Percentiles rank a stretch among this genome's conserved stretches.
Evolutionary conservation across 2,888 invertebrate species (phyloP).

Genomic region (Oxytorus armatus): DNA sequence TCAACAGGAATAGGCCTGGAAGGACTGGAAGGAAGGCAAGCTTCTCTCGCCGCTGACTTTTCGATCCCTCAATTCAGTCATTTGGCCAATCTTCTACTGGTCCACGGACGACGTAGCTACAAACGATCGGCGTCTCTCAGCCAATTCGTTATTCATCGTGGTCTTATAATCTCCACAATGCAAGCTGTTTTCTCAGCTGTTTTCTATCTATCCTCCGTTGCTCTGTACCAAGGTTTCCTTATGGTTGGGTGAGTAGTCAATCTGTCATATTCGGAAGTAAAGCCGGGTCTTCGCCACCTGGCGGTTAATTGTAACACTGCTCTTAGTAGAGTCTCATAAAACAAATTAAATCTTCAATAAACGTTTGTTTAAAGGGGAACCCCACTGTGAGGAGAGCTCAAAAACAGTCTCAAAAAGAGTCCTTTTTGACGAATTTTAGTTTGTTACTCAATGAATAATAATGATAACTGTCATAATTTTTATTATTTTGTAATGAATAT

Average conservation of each 20-base stretch:
- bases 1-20: constrained; percentile 92
- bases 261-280: too few species aligned
- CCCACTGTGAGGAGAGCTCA: too few species aligned
- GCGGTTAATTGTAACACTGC: too few species aligned
- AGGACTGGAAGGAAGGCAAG: constrained; percentile 95
- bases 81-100: constrained; percentile 93
- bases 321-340: too few species aligned
- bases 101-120: constrained; percentile 96
- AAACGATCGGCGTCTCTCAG: constrained; percentile 98
- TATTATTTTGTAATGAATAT: too few species aligned
- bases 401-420: too few species aligned
- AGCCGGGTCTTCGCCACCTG: too few species aligned
- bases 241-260: constrained; percentile 93
- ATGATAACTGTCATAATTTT: too few species aligned
- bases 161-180: constrained; percentile 99
- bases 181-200: constrained; percentile 99
- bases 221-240: constrained; percentile 99
- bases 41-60: constrained; percentile 98
- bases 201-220: constrained; percentile 99
- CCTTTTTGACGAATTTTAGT: too few species aligned
- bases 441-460: too few species aligned
- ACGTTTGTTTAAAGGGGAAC: too few species aligned
- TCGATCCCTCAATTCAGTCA: constrained; percentile 95
- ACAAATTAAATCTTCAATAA: too few species aligned
- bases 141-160: constrained; percentile 99